Conservation (phyloP, 2,888 invertebrate genomes). For the Agrenia bidenticulata region DNA sequence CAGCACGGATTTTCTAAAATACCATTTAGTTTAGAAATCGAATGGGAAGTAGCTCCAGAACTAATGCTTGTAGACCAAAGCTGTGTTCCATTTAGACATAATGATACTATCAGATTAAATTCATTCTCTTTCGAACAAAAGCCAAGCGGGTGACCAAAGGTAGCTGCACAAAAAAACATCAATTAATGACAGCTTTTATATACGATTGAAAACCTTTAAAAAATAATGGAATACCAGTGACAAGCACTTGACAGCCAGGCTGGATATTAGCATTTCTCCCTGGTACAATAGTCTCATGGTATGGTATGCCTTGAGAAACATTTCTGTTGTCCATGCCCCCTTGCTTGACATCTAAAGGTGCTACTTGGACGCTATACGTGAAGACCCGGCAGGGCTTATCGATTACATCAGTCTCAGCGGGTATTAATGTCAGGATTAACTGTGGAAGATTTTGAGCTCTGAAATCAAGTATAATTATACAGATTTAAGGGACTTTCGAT, state of each 20-base stretch:
- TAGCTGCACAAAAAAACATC: conserved; percentile 14
- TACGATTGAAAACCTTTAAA: no score
- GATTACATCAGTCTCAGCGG: conserved; percentile 1
- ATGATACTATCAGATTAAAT: conserved; percentile 15
- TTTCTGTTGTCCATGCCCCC: not conserved
- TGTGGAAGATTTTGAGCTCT: conserved; percentile 18
- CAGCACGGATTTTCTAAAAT: not conserved
- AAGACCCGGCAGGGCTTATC: conserved; percentile 10
- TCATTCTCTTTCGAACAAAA: not conserved
- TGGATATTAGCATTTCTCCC: conserved; percentile 1
- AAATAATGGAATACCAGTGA: conserved; percentile 22
- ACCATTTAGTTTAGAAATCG: conserved; percentile 4
- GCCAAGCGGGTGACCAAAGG: conserved; percentile 10
- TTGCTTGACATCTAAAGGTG: conserved; percentile 10
- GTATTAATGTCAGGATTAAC: conserved; percentile 7
- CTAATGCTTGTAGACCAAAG: conserved; percentile 20
- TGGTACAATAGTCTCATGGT: conserved; percentile 13
- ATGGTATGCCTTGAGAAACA: not conserved
- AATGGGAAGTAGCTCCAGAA: not conserved
- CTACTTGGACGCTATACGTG: conserved; percentile 5
- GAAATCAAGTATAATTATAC: not conserved
- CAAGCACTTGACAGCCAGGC: conserved; percentile 30
- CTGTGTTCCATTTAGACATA: conserved; percentile 17
- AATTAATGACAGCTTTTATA: no score
- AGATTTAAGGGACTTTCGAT: no score